Evolutionary conservation across 2,888 invertebrate genomes (phyloP), one percentile per base, ranked within the genome.

Genomic region (Lasioglossum villosulum): DNA sequence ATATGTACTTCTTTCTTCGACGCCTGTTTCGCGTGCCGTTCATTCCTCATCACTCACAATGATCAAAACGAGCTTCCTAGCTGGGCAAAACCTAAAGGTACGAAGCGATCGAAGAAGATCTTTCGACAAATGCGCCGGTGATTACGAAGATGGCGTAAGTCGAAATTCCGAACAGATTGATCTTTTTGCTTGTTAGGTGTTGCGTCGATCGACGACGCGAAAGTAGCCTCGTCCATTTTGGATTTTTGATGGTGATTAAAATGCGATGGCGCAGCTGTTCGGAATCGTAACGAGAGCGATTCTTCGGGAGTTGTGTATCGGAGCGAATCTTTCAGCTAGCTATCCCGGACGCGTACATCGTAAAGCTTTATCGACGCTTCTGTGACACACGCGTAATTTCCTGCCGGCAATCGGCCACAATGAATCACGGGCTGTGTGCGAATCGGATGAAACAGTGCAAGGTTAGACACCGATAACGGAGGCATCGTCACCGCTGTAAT

Each of bases 301-400:
- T 27, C 27, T 59, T 59, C 27, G 59, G 59, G 27, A 27, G 14
- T 30, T 19, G 66, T 34, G 8, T 66, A 34, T 34, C 34, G 14
- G 16, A 6, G 30, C 30, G 66, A 19, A 34, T 63, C 52, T 37
- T 52, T 56, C 27, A 14, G 19, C 30, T 4, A 16, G 59, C 14
- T 72, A 70, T 78, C 27, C 66, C 70, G 56, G 70, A 80, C 71
- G 74, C 66, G 68, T 19, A 1, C 68, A 68, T 77, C 73, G 56
- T 78, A n/a, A 74, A 80, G 34, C 39, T 78, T 87, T 90, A 88
- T 90, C 88, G 70, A 59, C 78, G 71, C 59, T 56, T 72, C 52
- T 23, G 80, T 66, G 80, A 86, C 82, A 81, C 42, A 52, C 42
- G 78, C 78, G 80, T 84, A 86, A 90, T 84, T 90, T 88, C 84